Evolutionary conservation across 2,888 invertebrate species (phyloP), one percentile per base, ranked within the genome.

Genomic region (Plutella xylostella): DNA sequence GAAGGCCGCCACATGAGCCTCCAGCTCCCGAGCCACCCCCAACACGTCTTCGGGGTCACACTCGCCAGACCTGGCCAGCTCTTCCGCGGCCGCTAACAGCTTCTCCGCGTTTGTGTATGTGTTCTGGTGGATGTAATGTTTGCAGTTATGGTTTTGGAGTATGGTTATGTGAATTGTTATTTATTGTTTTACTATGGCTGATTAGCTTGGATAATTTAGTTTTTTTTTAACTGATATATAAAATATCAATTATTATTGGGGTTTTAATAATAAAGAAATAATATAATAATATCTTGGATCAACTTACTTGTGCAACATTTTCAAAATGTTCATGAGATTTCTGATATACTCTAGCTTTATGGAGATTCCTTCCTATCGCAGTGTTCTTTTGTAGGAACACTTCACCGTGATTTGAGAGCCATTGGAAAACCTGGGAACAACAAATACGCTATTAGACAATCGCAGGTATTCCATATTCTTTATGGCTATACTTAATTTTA

Each of bases 101-200:
- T 98, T 98, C 68, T 98, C 97, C 0, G 98, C 98, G 85, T 98
- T 98, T 47, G 97, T 97, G 66, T 98, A 98, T 2, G 98, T 98
- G 68, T 98, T 98, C 91, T 97, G 85, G 1, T 28, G 17, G n/a
- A n/a, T n/a, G n/a, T n/a, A n/a, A n/a, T n/a, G n/a, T n/a, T n/a
- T n/a, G n/a, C n/a, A n/a, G n/a, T n/a, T n/a, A n/a, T n/a, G n/a
- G n/a, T n/a, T n/a, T n/a, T n/a, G n/a, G n/a, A n/a, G n/a, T n/a
- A n/a, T n/a, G n/a, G n/a, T n/a, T n/a, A n/a, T n/a, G n/a, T n/a
- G n/a, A n/a, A n/a, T n/a, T n/a, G n/a, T n/a, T n/a, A n/a, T n/a
- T n/a, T n/a, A n/a, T n/a, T n/a, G n/a, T n/a, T n/a, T n/a, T n/a
- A n/a, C n/a, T n/a, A n/a, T n/a, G n/a, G n/a, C n/a, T n/a, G n/a